A percentile compares a stretch with the other conserved stretches of the same genome.
These are phyloP conservation scores for Leptinotarsa lineolata DNA, from an alignment of 1,140 invertebrate genomes.

Conservation along the genomic window DNA sequence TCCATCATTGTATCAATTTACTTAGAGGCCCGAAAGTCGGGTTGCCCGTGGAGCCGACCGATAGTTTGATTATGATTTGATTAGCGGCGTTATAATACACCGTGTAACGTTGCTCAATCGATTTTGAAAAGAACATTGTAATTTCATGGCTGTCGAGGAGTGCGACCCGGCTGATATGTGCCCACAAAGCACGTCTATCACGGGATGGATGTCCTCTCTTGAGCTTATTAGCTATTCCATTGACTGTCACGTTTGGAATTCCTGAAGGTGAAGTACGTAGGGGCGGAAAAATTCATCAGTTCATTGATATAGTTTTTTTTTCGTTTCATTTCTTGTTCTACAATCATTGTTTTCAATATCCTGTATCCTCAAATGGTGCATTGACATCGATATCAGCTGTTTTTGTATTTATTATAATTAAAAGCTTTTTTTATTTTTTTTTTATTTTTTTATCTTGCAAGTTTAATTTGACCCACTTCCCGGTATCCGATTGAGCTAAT, in stretches of 20 bases:
- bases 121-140: slow-evolving; percentile 55
- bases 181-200: slow-evolving; percentile 52
- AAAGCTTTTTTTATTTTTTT: too few species aligned
- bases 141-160: slow-evolving; percentile 55
- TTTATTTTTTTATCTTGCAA: too few species aligned
- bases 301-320: too few species aligned
- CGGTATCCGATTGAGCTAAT: too few species aligned
- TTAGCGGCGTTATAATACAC: slow-evolving; percentile 51
- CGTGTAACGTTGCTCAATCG: slow-evolving; percentile 52
- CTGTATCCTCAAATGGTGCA: too few species aligned
- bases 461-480: too few species aligned
- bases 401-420: too few species aligned
- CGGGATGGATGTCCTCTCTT: slow-evolving; percentile 29
- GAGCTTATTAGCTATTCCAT: slow-evolving; percentile 47
- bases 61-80: slow-evolving; percentile 42
- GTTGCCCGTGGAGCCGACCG: neutral
- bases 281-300: too few species aligned
- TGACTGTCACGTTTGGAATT: neutral
- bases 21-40: slow-evolving; percentile 3
- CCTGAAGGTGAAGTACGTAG: neutral
- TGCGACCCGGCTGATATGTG: slow-evolving; percentile 47
- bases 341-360: too few species aligned
- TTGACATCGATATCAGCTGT: too few species aligned
- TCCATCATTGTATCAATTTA: slow-evolving; percentile 15
- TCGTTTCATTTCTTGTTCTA: neutral